Percentiles rank a stretch among this genome's conserved stretches.
Evolutionary conservation across 1,140 invertebrate species (phyloP).

Genomic region (Brachionus koreanus): DNA sequence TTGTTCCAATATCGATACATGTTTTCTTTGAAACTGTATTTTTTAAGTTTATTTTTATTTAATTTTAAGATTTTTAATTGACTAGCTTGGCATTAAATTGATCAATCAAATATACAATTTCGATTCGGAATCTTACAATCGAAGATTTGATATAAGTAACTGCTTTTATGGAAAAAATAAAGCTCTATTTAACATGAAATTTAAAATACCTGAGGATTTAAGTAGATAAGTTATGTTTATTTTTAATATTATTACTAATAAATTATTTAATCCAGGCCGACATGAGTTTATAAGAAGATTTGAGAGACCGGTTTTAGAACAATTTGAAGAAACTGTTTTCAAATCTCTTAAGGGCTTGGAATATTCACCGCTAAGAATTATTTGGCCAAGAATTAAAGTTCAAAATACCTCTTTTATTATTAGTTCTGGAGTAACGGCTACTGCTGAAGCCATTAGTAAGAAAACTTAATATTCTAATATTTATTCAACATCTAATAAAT

Average conservation of each 20-base stretch:
- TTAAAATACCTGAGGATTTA: neutral
- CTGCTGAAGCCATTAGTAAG: neutral
- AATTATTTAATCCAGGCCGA: neutral
- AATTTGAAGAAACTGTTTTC: neutral
- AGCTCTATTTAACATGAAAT: conserved; percentile 14
- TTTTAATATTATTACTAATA: neutral
- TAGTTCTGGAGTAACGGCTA: neutral
- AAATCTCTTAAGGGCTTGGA: neutral
- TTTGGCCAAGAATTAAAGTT: neutral
- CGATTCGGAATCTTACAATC: neutral
- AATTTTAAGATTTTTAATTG: neutral
- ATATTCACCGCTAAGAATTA: conserved; percentile 30
- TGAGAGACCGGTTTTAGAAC: neutral
- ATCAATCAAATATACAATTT: conserved; percentile 22
- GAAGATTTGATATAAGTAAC: conserved; percentile 14
- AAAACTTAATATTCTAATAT: neutral
- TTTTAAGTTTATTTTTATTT: neutral
- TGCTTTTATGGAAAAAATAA: conserved; percentile 40
- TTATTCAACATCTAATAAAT: neutral
- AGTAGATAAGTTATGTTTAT: neutral
- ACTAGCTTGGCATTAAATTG: neutral
- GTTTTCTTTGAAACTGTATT: neutral
- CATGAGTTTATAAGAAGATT: neutral
- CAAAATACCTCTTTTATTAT: neutral
- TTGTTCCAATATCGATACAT: conserved; percentile 6